A percentile compares a stretch with the other conserved stretches of the same genome.
Conservation (phyloP, 2,888 invertebrate genomes). For the Carterocephalus palaemon region DNA sequence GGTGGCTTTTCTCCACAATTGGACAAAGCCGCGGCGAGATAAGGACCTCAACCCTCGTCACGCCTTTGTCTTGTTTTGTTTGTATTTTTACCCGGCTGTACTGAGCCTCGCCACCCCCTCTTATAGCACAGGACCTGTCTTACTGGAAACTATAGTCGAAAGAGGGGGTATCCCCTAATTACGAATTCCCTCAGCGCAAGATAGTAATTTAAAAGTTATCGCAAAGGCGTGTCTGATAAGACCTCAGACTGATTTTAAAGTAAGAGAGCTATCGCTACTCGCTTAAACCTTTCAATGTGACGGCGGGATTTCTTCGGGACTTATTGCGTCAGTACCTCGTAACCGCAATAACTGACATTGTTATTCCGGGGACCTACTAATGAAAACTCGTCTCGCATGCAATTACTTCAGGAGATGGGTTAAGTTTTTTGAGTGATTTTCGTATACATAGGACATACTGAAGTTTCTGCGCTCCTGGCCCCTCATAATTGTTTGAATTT, state of each 20-base stretch:
- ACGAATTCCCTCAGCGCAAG: no score
- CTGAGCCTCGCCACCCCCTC: not conserved
- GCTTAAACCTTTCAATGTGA: no score
- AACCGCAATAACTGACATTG: not conserved
- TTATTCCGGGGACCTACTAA: constrained; percentile 1
- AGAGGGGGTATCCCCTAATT: no score
- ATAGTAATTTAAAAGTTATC: no score
- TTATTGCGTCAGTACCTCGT: constrained; percentile 2
- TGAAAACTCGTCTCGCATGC: constrained; percentile 10
- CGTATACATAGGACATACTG: no score
- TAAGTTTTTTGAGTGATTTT: constrained; percentile 1
- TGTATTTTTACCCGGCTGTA: constrained; percentile 21
- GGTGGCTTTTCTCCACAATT: constrained; percentile 13
- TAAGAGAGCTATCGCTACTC: no score
- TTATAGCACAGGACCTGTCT: not conserved
- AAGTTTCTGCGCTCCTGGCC: no score
- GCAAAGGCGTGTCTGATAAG: no score
- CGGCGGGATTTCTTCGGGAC: no score
- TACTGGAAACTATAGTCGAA: no score
- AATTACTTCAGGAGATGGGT: constrained; percentile 7
- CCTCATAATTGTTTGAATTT: no score
- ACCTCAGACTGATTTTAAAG: no score
- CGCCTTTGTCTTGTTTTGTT: constrained; percentile 21
- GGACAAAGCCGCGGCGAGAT: constrained; percentile 19
- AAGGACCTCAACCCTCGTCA: constrained; percentile 20